Percentiles rank a stretch among this genome's conserved stretches.
phyloP scores from a whole-genome alignment of 2,888 invertebrate species.

The Agrilus biguttatus region DNA sequence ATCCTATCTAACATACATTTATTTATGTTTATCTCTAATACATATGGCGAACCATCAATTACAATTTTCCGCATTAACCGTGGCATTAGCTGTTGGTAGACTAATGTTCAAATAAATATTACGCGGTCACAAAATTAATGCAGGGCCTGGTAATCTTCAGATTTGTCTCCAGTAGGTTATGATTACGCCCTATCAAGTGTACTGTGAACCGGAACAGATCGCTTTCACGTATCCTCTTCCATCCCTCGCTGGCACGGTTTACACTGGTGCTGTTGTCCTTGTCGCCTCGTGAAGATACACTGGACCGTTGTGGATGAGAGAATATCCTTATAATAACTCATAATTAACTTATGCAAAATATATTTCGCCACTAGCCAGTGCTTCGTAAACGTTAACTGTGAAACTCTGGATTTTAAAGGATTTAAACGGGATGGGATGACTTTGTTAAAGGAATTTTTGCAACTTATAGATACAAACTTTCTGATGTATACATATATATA shows the following conservation, averaged over 20 bases:
- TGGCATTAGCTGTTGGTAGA: slow-evolving; percentile 12
- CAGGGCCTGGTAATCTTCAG: slow-evolving; percentile 18
- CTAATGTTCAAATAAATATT: slow-evolving; percentile 15
- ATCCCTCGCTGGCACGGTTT: not conserved
- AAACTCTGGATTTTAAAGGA: no score
- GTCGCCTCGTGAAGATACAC: not conserved
- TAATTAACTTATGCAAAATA: slow-evolving; percentile 25
- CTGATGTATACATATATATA: no score
- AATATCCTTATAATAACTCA: slow-evolving; percentile 21
- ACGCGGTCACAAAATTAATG: slow-evolving; percentile 16
- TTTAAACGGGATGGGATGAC: no score
- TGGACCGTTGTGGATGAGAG: slow-evolving; percentile 4
- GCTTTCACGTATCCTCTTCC: no score
- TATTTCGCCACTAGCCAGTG: not conserved
- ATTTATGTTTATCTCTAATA: no score
- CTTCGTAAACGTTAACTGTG: no score
- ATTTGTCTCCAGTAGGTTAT: slow-evolving; percentile 16
- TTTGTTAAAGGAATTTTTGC: no score
- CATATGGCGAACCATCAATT: slow-evolving; percentile 9
- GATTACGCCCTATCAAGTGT: slow-evolving; percentile 7
- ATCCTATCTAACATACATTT: no score
- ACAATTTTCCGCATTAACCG: slow-evolving; percentile 7
- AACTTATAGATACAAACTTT: no score
- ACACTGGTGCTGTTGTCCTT: not conserved
- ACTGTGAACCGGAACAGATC: not conserved